Base-by-base conservation (phyloP, 2,888 invertebrate species). In the Drosophila peninsularis region DNA sequence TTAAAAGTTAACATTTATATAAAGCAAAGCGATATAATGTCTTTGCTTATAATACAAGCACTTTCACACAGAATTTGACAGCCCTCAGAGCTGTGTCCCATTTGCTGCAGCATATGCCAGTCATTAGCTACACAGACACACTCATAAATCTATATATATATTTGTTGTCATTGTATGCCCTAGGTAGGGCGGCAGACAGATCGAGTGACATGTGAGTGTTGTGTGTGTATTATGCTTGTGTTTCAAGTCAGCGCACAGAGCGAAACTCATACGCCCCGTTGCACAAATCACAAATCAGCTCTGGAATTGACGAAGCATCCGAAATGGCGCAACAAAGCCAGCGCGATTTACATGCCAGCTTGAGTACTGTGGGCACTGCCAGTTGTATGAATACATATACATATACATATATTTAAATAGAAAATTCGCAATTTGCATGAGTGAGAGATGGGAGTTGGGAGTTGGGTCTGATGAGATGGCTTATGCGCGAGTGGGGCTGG, bases 221-320 rank as follows among this genome's bases (percentile, higher is more conserved):
- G 7, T 30, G 44, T 47, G 14, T 44, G 37, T 41, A 17, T 62
- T 34, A 24, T 67, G 56, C 58, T 61, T 58, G 44, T 39, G 44
- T 62, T 75, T 50, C 47, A 62, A 61, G 49, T 54, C 69, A 65
- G 53, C 70, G 62, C 64, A 64, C 67, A 67, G 62, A 56, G 57
- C 50, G 66, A 30, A 66, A 74, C 74, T 71, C 80, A 87, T 82
- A 83, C 83, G 83, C 88, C 64, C 74, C 76, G 80, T 68, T 84
- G 88, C 74, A 71, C 85, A 87, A 39, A 55, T 67, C 64, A 52
- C 37, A 36, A 52, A 52, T 52, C 52, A 61, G 52, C 56, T 34
- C 62, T 58, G 64, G 52, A 62, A 63, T 52, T 66, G 71, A 65
- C 60, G 57, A 63, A 54, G 63, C 64, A 54, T 53, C 37, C 64